Evolutionary conservation across 2,888 invertebrate species (phyloP).

Genomic region (Drosophila ochracea): DNA sequence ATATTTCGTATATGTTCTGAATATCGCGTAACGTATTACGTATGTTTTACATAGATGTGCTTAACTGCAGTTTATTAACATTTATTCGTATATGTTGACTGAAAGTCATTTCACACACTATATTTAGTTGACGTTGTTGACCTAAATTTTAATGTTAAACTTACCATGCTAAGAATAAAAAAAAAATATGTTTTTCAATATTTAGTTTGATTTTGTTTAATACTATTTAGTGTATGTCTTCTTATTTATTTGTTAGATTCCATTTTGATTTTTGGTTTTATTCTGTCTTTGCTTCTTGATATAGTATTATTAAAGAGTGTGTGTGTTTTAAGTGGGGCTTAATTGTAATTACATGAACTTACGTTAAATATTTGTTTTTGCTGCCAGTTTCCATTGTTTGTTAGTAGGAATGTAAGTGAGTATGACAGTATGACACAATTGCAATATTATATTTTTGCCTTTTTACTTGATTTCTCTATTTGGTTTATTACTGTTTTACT

Average conservation of each 20-base stretch:
- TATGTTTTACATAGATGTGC: slow-evolving; percentile 30
- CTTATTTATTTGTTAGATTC: background rate
- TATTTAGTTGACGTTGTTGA: slow-evolving; percentile 33
- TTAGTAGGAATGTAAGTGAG: slow-evolving; percentile 43
- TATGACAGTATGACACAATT: slow-evolving; percentile 55
- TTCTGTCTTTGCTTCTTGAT: slow-evolving; percentile 27
- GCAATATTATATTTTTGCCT: slow-evolving; percentile 42
- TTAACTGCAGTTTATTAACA: slow-evolving; percentile 47
- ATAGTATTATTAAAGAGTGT: slow-evolving; percentile 39
- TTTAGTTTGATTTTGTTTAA: slow-evolving; percentile 37
- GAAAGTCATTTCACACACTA: slow-evolving; percentile 41
- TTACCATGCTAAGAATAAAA: slow-evolving; percentile 64
- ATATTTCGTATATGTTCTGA: background rate
- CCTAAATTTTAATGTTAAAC: slow-evolving; percentile 64
- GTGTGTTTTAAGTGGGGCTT: slow-evolving; percentile 38
- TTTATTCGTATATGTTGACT: slow-evolving; percentile 53
- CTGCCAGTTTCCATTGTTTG: slow-evolving; percentile 42
- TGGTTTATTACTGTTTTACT: slow-evolving; percentile 1
- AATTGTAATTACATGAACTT: slow-evolving; percentile 63
- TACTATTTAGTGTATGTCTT: slow-evolving; percentile 38
- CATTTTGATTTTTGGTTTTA: slow-evolving; percentile 6
- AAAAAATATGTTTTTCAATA: slow-evolving; percentile 45
- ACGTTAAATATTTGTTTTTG: slow-evolving; percentile 55
- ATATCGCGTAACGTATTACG: slow-evolving; percentile 18
- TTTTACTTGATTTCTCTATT: slow-evolving; percentile 30